Base-by-base conservation (phyloP, 2,797 vertebrate genomes). In the Pterois miles region DNA sequence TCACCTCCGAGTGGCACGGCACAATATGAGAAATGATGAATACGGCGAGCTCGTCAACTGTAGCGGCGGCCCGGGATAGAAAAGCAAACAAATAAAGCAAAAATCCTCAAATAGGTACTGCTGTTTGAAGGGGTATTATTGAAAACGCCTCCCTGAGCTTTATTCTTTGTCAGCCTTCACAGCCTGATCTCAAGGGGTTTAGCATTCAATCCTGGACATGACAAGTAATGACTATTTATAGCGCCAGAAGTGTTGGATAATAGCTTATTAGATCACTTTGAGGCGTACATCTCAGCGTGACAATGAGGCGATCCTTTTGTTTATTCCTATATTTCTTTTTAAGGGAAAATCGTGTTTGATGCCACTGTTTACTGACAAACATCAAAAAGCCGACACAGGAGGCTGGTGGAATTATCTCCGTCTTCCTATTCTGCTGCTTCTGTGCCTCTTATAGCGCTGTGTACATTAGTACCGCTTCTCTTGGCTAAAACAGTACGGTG, bases 141-240 rank as follows among this genome's bases (percentile, higher is more conserved):
- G 68, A 81, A 84, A 83, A 82, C 3, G 65, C 80, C 74, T 85
- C 69, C 18, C 34, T 43, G 65, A 68, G 90, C 74, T 82, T 85
- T 83, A 73, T 86, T 81, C 88, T 81, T 84, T 85, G 83, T 86
- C 90, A 88, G 82, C 81, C 43, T 76, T 84, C 83, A 82, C 64
- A 65, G 80, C 62, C 81, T 18, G 58, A 78, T 89, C 91, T 87
- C 88, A 31, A 52, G 88, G 83, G 90, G 73, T 90, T 94, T 90
- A 82, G 74, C 27, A 87, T 89, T 82, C 83, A 88, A 90, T 85
- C 89, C 82, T 77, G 85, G 88, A 91, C 80, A 74, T 88, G 93
- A 91, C 91, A 91, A 89, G 76, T 50, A 54, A 74, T 38, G 81
- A 36, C 86, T 93, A 94, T 93, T 91, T 90, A 86, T 92, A 92